Percentiles rank a stretch among this genome's conserved stretches.
These are phyloP conservation scores for Nasonia giraulti DNA, from an alignment of 1,140 invertebrate genomes.

Conservation along the genomic window DNA sequence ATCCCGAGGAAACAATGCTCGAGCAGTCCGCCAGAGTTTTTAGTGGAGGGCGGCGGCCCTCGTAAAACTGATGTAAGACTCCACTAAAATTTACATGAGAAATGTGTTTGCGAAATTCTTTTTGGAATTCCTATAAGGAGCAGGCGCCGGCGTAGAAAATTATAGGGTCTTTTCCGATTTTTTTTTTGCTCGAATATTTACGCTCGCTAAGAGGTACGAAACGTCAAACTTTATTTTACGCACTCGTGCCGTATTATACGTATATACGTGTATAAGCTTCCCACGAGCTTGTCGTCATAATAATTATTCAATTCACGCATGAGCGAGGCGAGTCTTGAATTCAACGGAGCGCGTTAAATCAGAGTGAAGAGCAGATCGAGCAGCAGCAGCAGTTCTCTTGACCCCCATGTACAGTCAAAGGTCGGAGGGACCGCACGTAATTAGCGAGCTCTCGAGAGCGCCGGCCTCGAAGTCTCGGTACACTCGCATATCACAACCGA, in stretches of 20 bases:
- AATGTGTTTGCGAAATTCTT: constrained; percentile 4
- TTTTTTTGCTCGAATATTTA: too few species aligned
- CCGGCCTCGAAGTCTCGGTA: background rate
- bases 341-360: background rate
- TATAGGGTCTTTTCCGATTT: too few species aligned
- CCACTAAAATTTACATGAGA: background rate
- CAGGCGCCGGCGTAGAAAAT: too few species aligned
- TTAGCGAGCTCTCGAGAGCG: background rate
- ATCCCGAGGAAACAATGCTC: background rate
- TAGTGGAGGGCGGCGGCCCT: background rate
- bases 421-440: background rate
- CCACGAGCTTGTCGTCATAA: too few species aligned
- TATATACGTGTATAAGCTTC: too few species aligned
- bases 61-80: background rate
- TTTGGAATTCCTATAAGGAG: background rate
- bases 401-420: background rate
- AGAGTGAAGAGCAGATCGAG: background rate
- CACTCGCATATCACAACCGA: background rate
- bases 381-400: background rate
- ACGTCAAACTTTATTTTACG: too few species aligned
- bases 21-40: background rate
- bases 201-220: too few species aligned
- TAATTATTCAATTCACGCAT: too few species aligned
- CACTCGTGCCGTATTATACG: too few species aligned
- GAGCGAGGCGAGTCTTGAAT: too few species aligned